A percentile compares a stretch with the other conserved stretches of the same genome.
Evolutionary conservation across 2,113 vertebrate species (phyloP).

Genomic region (Recurvirostra avosetta): DNA sequence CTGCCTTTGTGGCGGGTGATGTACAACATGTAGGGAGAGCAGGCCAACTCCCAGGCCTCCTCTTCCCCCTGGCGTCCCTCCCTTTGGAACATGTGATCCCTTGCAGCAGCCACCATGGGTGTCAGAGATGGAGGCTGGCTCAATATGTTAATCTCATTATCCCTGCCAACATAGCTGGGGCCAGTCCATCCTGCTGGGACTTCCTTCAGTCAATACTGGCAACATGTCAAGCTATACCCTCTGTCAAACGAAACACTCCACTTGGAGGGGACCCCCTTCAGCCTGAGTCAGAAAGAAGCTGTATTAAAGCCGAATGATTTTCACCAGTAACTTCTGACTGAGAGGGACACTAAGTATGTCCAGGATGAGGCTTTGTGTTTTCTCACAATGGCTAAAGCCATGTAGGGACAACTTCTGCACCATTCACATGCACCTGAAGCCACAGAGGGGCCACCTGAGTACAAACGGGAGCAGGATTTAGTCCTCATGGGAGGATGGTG

Average conservation of each 20-base stretch:
- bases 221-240: neutral
- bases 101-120: neutral
- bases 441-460: neutral
- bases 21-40: fast-evolving
- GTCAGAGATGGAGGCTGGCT: neutral
- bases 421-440: neutral
- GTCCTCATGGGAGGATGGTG: neutral
- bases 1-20: fast-evolving
- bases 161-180: neutral
- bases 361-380: neutral
- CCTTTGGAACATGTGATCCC: fast-evolving
- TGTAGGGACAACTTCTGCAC: neutral
- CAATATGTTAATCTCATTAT: neutral
- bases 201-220: neutral
- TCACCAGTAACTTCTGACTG: neutral
- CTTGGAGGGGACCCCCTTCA: neutral
- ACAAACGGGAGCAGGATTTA: neutral
- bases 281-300: neutral
- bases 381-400: neutral
- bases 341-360: neutral
- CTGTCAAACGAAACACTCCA: neutral
- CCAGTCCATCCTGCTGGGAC: neutral
- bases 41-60: neutral
- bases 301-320: neutral
- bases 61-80: fast-evolving